Evolutionary conservation across 2,888 invertebrate species (phyloP), one percentile per base, ranked within the genome.

Genomic region (Ennomos quercinarius): DNA sequence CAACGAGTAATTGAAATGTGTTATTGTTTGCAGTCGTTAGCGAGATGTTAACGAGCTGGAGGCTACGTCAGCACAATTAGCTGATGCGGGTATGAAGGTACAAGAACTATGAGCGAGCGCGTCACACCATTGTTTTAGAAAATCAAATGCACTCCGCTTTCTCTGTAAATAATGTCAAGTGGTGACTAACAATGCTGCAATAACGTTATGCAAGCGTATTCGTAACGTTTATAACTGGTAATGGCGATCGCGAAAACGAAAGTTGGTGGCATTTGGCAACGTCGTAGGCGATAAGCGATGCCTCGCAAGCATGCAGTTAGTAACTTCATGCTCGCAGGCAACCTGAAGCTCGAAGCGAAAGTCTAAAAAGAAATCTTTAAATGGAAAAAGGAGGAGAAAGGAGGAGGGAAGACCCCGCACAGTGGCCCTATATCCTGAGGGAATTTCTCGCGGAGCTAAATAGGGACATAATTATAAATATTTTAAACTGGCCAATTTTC

Each of bases 121-220:
- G 50, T 69, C 67, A 64, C 64, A 61, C 72, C 69, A 75, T 75
- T 75, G 76, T 77, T 75, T 73, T 72, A 71, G 56, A 71, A 71
- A 75, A 70, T 73, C 61, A 70, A 61, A 72, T 72, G 68, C 68
- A 70, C 56, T 58, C 52, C n/a, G 55, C 75, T 78, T 77, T 78
- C 78, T 61, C 74, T 49, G 47, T 48, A 60, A 75, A 68, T 63
- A 55, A 67, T 72, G 73, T 71, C 72, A 70, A 44, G 47, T 43
- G 66, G 37, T 36, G 52, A 45, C 42, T 54, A 51, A 57, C 54
- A 57, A 62, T 57, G 57, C 37, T 10, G 40, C 53, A 50, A 57
- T 61, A 49, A 49, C 34, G 38, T 46, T 51, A 42, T 42, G 51
- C 45, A 62, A 51, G 44, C 50, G 10, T 49, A 46, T 37, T 48